Conservation (phyloP, 1,140 invertebrate species). For the Temnothorax longispinosus region DNA sequence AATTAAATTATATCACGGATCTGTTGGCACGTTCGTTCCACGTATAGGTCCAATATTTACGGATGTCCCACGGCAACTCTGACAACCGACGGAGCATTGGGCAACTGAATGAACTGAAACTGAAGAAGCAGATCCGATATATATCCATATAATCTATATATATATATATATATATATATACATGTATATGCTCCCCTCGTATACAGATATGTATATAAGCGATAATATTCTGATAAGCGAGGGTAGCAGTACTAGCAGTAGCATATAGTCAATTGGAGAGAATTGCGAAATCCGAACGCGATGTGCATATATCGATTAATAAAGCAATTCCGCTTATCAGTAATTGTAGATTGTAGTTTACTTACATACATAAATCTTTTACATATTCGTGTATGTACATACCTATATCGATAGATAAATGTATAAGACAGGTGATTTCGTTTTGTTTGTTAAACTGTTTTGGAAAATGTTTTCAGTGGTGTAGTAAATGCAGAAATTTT, state of each 20-base stretch:
- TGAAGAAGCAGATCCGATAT: not conserved
- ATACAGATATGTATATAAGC: not conserved
- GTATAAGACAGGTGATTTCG: no score
- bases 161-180: no score
- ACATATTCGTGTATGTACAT: not conserved
- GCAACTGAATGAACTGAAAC: no score
- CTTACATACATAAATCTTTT: not conserved
- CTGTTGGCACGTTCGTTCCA: not conserved
- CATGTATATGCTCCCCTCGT: no score
- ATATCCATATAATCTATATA: not conserved
- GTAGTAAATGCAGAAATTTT: no score
- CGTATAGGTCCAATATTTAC: not conserved
- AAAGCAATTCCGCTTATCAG: not conserved
- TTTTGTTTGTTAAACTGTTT: no score
- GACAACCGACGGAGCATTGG: no score
- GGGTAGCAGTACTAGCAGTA: no score
- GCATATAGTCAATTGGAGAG: not conserved
- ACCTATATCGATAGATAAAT: no score
- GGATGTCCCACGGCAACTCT: not conserved
- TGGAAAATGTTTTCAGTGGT: no score
- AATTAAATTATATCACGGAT: not conserved
- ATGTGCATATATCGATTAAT: not conserved
- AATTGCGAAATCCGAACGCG: not conserved
- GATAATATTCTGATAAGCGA: constrained; percentile 20
- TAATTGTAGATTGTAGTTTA: not conserved